Percentiles rank a stretch among this genome's conserved stretches.
Evolutionary conservation across 2,797 vertebrate species (phyloP).

Genomic region (Otolemur crassicaudatus): DNA sequence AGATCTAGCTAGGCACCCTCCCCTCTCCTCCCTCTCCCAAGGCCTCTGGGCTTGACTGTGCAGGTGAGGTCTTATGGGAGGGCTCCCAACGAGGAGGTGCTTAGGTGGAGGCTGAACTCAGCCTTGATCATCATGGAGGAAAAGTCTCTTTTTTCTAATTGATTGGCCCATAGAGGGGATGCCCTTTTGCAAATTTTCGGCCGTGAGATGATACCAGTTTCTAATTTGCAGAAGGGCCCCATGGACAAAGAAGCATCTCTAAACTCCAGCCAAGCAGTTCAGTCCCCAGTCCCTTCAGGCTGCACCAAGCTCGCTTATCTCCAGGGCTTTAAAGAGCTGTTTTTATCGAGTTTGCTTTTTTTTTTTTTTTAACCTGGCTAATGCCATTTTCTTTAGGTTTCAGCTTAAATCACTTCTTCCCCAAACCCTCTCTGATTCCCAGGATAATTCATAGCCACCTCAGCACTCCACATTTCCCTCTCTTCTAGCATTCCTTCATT

Average conservation of each 20-base stretch:
- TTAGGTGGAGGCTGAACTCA: not conserved
- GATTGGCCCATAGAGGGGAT: not conserved
- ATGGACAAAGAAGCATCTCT: not conserved
- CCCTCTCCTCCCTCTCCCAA: not conserved
- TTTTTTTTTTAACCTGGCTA: no score
- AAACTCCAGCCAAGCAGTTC: not conserved
- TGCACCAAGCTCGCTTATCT: not conserved
- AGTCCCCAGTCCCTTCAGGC: no score
- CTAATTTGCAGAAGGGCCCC: not conserved
- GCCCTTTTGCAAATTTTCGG: not conserved
- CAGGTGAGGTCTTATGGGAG: no score
- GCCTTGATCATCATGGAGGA: not conserved
- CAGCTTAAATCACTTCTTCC: not conserved
- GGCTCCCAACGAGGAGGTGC: no score
- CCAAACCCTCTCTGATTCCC: not conserved
- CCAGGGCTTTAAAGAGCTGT: fast-evolving
- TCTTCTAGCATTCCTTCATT: not conserved
- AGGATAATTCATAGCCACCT: not conserved
- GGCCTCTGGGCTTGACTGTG: no score
- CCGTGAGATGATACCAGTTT: not conserved
- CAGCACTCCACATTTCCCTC: not conserved
- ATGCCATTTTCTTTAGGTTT: not conserved
- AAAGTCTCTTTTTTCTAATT: not conserved
- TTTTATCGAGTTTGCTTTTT: not conserved
- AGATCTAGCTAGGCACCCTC: fast-evolving